phyloP scores from a whole-genome alignment of 2,797 vertebrate species.

The Poecilia picta region DNA sequence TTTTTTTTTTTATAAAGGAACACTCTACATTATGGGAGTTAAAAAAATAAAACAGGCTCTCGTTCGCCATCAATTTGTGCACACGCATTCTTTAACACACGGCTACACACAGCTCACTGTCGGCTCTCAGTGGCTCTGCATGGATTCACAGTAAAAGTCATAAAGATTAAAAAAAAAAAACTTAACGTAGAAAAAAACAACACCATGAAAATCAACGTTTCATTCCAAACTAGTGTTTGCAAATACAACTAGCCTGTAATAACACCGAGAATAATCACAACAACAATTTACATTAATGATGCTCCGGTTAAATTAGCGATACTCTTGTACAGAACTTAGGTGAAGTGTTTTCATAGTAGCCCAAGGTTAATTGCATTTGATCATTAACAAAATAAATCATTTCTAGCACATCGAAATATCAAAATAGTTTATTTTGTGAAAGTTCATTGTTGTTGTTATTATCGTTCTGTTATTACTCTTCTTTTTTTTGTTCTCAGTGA shows the following conservation, averaged over 20 bases:
- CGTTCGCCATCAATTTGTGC: slow-evolving; percentile 72
- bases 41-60: slow-evolving; percentile 70
- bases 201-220: slow-evolving; percentile 44
- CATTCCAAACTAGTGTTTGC: slow-evolving; percentile 69
- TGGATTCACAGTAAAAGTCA: slow-evolving; percentile 83
- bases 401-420: slow-evolving; percentile 80
- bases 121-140: slow-evolving; percentile 65
- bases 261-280: slow-evolving; percentile 82
- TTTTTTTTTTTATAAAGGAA: slow-evolving; percentile 71
- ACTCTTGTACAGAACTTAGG: slow-evolving; percentile 76
- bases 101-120: slow-evolving; percentile 66
- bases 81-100: slow-evolving; percentile 80
- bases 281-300: slow-evolving; percentile 78
- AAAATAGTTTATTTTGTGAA: slow-evolving; percentile 81
- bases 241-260: slow-evolving; percentile 73
- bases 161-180: slow-evolving; percentile 48
- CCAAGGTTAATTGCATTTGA: slow-evolving; percentile 79
- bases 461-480: slow-evolving; percentile 78
- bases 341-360: slow-evolving; percentile 74
- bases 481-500: slow-evolving; percentile 63
- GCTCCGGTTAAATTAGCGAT: slow-evolving; percentile 72
- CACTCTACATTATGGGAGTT: slow-evolving; percentile 54
- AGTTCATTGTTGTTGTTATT: slow-evolving; percentile 84
- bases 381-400: slow-evolving; percentile 82
- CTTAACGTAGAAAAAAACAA: slow-evolving; percentile 53